Base-by-base conservation (phyloP, 2,797 vertebrate species). In the Lepus townsendii region DNA sequence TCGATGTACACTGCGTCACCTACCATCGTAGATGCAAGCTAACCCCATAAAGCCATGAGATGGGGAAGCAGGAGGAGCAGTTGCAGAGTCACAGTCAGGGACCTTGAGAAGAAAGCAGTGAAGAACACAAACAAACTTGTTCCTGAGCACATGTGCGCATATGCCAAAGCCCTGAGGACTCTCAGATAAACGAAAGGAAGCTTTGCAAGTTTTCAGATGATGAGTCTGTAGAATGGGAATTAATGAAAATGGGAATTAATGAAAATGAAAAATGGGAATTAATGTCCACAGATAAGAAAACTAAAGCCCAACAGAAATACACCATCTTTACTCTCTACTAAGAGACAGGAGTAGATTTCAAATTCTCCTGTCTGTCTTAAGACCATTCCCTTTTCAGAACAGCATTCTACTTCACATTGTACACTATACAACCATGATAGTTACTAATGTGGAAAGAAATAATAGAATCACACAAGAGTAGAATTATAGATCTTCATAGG, bases 31-130 rank as follows among this genome's bases (percentile, higher is more conserved):
- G 47, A 42, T 2, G 2, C 30, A 32, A 38, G 52, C 24, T 19
- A 47, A 50, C 5, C 38, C 32, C 6, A 11, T 2, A 1, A 27
- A 24, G 35, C 77, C n/a, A 13, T 52, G 27, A 38, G 32, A 16
- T 19, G 47, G 38, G 50, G 38, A 7, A 1, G 3, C 1, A 8
- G 10, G 2, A 1, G 0, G 19, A 9, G 2, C 1, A 27, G 26
- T n/a, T 75, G 35, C 24, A 54, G 22, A 79, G 42, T 2, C 65
- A 13, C 16, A 8, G n/a, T 47, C 57, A 13, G 10, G 27, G 65
- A 7, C 10, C 24, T 22, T 30, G 1, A 26, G 17, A 13, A 90
- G 27, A 57, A 90, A 72, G 26, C 68, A 26, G 20, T 54, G 24
- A 52, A 52, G 3, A 20, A 2, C 22, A 27, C 13, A 5, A 57